Conservation (phyloP, 2,113 vertebrate species). For the Platysternon megacephalum region DNA sequence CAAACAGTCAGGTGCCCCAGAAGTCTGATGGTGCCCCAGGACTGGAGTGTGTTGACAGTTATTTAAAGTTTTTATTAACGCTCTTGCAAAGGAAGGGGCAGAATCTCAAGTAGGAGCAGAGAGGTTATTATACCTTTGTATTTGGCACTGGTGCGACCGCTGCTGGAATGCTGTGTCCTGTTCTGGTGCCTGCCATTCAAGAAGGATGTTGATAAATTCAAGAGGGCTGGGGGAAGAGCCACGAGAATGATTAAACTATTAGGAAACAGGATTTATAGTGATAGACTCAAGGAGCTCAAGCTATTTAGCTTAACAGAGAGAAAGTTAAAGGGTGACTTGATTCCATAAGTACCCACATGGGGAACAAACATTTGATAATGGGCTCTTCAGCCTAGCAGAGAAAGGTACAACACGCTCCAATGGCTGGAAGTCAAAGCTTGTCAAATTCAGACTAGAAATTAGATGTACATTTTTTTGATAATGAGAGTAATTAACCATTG, state of each 20-base stretch:
- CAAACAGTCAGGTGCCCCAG: not conserved
- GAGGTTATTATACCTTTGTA: not conserved
- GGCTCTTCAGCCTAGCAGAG: not conserved
- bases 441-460: not conserved
- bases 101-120: not conserved
- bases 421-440: not conserved
- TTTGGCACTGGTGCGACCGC: not conserved
- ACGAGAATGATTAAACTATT: not conserved
- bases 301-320: not conserved
- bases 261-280: not conserved
- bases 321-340: not conserved
- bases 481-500: not conserved
- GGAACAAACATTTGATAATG: not conserved
- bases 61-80: not conserved
- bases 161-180: not conserved
- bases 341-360: not conserved
- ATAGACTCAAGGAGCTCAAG: not conserved
- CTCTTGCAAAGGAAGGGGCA: not conserved
- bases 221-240: not conserved
- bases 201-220: not conserved
- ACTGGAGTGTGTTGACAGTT: accelerated
- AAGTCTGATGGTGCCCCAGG: not conserved
- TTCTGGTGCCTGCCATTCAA: not conserved
- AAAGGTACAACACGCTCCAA: not conserved
- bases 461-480: not conserved